Evolutionary conservation across 2,113 vertebrate species (phyloP).

Genomic region (Thalassoma bifasciatum): DNA sequence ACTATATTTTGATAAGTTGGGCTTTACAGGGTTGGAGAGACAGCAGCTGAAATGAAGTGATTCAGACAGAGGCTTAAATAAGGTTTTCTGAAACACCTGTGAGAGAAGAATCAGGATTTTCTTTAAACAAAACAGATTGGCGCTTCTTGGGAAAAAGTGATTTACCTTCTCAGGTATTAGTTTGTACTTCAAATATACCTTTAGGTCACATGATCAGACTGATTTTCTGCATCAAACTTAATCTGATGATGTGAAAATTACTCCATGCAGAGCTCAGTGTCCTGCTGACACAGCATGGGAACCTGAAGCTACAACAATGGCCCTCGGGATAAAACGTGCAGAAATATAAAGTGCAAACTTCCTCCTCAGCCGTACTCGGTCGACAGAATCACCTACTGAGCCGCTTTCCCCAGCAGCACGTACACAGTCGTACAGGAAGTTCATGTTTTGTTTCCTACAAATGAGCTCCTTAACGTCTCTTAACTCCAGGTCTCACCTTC

Average conservation of each 20-base stretch:
- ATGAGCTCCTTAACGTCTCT: slow-evolving; percentile 52
- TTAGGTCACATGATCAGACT: neutral
- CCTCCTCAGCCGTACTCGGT: slow-evolving; percentile 14
- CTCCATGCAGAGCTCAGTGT: no score
- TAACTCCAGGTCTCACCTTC: slow-evolving; percentile 16
- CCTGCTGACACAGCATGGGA: slow-evolving; percentile 13
- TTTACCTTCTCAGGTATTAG: no score
- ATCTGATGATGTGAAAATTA: neutral
- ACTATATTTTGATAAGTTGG: no score
- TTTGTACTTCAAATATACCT: no score
- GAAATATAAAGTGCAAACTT: slow-evolving; percentile 34
- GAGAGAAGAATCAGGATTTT: no score
- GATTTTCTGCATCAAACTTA: neutral
- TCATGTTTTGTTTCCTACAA: slow-evolving; percentile 73
- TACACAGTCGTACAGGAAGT: slow-evolving; percentile 63
- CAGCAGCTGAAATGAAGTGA: no score
- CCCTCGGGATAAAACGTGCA: slow-evolving; percentile 1
- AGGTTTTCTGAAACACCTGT: no score
- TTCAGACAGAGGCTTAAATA: no score
- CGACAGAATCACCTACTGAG: slow-evolving; percentile 26
- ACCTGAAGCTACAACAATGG: slow-evolving; percentile 32
- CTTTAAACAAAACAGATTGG: no score
- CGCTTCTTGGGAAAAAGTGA: no score
- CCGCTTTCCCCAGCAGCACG: slow-evolving; percentile 53
- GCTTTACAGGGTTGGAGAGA: no score